Conservation (phyloP, 2,797 vertebrate species). For the Phoeniculus purpureus region DNA sequence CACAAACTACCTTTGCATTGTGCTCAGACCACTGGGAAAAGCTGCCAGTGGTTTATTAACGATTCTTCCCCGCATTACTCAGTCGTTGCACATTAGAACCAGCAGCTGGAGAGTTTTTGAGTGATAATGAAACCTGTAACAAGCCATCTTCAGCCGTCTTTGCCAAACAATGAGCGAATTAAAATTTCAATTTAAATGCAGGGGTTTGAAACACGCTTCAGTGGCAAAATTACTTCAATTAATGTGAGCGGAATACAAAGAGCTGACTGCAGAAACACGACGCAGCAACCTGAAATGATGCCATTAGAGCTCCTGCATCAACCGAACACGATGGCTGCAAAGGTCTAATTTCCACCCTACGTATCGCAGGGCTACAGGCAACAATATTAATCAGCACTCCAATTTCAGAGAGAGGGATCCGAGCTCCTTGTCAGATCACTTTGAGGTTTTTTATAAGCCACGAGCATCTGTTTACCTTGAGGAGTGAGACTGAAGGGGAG, state of each 20-base stretch:
- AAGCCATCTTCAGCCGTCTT: conserved; percentile 81
- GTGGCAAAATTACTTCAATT: conserved; percentile 88
- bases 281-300: conserved; percentile 77
- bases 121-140: conserved; percentile 88
- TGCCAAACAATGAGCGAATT: conserved; percentile 86
- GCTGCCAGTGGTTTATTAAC: conserved; percentile 78
- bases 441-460: conserved; percentile 49
- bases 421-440: conserved; percentile 40
- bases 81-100: conserved; percentile 82
- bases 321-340: conserved; percentile 50
- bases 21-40: conserved; percentile 67
- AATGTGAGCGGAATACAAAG: conserved; percentile 85
- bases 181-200: conserved; percentile 90
- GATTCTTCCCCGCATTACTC: conserved; percentile 79
- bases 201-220: conserved; percentile 85
- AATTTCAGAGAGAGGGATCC: conserved; percentile 32
- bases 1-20: conserved; percentile 73
- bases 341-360: conserved; percentile 65
- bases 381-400: conserved; percentile 68
- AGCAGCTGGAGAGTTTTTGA: conserved; percentile 83
- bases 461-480: conserved; percentile 69
- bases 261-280: conserved; percentile 74
- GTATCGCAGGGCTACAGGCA: conserved; percentile 71
- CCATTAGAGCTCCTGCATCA: conserved; percentile 72
- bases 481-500: conserved; percentile 63